Conservation (phyloP, 2,888 invertebrate genomes). For the Carabus problematicus region DNA sequence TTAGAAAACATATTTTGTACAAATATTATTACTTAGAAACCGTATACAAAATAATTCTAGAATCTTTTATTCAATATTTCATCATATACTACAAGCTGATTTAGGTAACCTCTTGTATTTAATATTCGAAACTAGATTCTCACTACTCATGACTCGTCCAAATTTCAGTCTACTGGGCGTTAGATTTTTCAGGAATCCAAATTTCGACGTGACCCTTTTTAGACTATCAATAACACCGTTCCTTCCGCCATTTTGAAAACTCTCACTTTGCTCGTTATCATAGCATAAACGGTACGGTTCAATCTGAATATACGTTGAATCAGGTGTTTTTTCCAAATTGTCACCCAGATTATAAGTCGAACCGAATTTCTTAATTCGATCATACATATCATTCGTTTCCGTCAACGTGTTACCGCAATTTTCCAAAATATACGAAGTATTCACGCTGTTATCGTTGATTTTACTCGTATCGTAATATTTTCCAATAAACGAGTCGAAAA, state of each 20-base stretch:
- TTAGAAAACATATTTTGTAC: too few relatives aligned
- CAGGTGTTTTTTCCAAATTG: constrained; percentile 16
- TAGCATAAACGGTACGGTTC: constrained; percentile 19
- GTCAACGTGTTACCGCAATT: background rate
- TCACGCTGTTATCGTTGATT: background rate
- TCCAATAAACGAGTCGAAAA: constrained; percentile 29
- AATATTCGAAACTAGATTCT: constrained; percentile 33
- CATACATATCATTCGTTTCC: constrained; percentile 10
- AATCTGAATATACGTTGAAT: background rate
- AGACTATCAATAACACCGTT: constrained; percentile 33
- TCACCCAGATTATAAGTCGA: constrained; percentile 32
- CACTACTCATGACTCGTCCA: constrained; percentile 31
- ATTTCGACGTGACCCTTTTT: constrained; percentile 40
- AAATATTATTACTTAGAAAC: background rate
- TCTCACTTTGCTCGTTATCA: constrained; percentile 23
- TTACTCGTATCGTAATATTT: constrained; percentile 11
- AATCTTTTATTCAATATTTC: background rate
- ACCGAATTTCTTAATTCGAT: constrained; percentile 36
- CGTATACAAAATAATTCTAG: background rate
- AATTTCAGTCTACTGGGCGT: constrained; percentile 12
- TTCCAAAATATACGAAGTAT: background rate
- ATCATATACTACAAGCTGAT: constrained; percentile 37
- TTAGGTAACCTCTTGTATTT: constrained; percentile 43
- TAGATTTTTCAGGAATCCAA: constrained; percentile 39
- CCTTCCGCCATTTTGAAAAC: constrained; percentile 14